phyloP scores from a whole-genome alignment of 2,888 invertebrate species.

The Odontomyia ornata region DNA sequence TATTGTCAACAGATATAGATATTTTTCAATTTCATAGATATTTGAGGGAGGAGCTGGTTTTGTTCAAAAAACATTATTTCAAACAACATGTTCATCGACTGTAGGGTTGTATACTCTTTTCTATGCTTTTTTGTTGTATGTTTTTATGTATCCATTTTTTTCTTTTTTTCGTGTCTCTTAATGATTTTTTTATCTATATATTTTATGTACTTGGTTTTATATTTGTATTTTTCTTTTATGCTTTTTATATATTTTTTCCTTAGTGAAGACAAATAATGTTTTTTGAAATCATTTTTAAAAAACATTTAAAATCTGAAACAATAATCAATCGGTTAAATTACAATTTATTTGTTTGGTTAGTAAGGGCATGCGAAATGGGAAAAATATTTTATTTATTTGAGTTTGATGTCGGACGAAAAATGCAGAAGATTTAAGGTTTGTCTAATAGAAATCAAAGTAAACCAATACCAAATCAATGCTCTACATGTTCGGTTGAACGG shows the following conservation, averaged over 20 bases:
- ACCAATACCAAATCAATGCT: not conserved
- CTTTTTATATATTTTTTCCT: constrained; percentile 46
- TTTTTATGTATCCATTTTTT: constrained; percentile 53
- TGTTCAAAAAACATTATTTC: constrained; percentile 47
- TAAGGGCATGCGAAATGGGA: constrained; percentile 22
- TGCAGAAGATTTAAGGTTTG: not conserved
- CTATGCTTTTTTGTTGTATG: constrained; percentile 53
- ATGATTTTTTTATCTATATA: constrained; percentile 55
- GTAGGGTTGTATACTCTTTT: not conserved
- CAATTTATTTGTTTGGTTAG: constrained; percentile 38
- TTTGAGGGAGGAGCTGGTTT: constrained; percentile 26
- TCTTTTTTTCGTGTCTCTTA: constrained; percentile 53
- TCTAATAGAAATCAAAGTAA: not conserved
- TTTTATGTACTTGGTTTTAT: constrained; percentile 55
- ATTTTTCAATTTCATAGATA: constrained; percentile 15
- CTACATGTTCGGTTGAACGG: no score
- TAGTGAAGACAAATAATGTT: constrained; percentile 64
- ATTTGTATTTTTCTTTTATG: constrained; percentile 52
- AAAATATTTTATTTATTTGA: constrained; percentile 6
- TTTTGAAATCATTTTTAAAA: constrained; percentile 59
- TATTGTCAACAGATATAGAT: constrained; percentile 7
- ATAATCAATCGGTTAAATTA: constrained; percentile 50
- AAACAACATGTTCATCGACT: constrained; percentile 30
- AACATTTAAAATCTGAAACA: constrained; percentile 65
- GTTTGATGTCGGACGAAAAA: not conserved